A percentile compares a stretch with the other conserved stretches of the same genome.
Conservation (phyloP, 2,797 vertebrate species). For the Poliocrania exsul region DNA sequence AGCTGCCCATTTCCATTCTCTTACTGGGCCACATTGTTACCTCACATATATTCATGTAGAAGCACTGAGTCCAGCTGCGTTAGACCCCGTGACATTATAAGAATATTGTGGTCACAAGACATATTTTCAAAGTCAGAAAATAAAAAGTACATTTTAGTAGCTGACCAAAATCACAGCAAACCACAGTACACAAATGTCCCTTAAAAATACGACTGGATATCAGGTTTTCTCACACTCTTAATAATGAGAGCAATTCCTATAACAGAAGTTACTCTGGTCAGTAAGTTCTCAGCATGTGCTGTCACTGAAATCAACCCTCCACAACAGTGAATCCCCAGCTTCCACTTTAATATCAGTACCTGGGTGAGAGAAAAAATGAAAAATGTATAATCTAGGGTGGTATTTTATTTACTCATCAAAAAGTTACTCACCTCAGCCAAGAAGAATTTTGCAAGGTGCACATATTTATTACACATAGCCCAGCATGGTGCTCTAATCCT, state of each 20-base stretch:
- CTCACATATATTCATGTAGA: not conserved
- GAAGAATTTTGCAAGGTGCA: not conserved
- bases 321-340: not conserved
- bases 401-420: not conserved
- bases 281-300: not conserved
- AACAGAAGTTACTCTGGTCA: not conserved
- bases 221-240: not conserved
- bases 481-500: not conserved
- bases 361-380: not conserved
- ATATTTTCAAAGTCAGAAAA: not conserved
- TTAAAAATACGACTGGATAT: not conserved
- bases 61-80: not conserved
- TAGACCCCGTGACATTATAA: not conserved
- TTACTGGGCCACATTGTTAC: not conserved
- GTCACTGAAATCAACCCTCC: not conserved
- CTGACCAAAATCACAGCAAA: not conserved
- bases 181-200: not conserved
- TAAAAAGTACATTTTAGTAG: not conserved
- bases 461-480: not conserved
- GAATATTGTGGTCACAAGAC: not conserved
- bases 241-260: not conserved
- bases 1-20: not conserved
- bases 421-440: not conserved
- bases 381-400: not conserved
- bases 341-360: not conserved